Percentiles rank a stretch among this genome's conserved stretches.
Conservation (phyloP, 2,888 invertebrate species). For the Apoda limacodes region DNA sequence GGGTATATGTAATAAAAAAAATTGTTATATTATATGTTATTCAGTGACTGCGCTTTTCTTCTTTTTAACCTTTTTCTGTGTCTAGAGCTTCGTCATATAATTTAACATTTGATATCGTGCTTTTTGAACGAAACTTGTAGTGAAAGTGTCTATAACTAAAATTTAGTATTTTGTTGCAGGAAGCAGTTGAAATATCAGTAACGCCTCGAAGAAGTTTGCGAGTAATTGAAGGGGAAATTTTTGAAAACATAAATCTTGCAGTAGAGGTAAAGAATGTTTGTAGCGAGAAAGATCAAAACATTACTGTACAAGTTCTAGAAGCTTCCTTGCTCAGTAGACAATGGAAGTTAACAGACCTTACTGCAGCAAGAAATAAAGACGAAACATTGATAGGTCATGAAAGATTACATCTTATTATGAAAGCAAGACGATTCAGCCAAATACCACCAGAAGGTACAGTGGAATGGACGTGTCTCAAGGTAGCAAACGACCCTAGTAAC, state of each 20-base stretch:
- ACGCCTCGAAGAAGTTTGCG: slow-evolving; percentile 63
- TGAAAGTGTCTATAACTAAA: too few species aligned
- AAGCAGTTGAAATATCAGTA: slow-evolving; percentile 68
- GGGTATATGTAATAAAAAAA: too few species aligned
- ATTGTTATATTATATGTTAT: too few species aligned
- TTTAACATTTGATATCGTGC: too few species aligned
- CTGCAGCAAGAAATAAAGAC: slow-evolving; percentile 34
- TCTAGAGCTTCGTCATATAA: too few species aligned
- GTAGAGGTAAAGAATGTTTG: slow-evolving; percentile 78
- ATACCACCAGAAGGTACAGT: slow-evolving; percentile 32
- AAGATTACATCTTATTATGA: slow-evolving; percentile 47
- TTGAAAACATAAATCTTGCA: slow-evolving; percentile 74
- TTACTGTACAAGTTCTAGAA: slow-evolving; percentile 69
- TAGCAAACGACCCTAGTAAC: slow-evolving; percentile 32
- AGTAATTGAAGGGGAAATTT: slow-evolving; percentile 33
- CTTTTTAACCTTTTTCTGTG: too few species aligned
- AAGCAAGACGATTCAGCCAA: slow-evolving; percentile 37
- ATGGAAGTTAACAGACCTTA: slow-evolving; percentile 67
- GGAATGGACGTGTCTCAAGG: slow-evolving; percentile 40
- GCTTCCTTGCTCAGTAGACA: slow-evolving; percentile 71
- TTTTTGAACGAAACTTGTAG: too few species aligned
- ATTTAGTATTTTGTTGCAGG: slow-evolving; percentile 44
- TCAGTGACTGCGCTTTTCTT: too few species aligned
- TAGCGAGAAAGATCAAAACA: slow-evolving; percentile 71
- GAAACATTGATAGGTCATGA: slow-evolving; percentile 42